Percentiles rank a stretch among this genome's conserved stretches.
Evolutionary conservation across 2,797 vertebrate genomes (phyloP).

Genomic region (Hoplostethus atlanticus): DNA sequence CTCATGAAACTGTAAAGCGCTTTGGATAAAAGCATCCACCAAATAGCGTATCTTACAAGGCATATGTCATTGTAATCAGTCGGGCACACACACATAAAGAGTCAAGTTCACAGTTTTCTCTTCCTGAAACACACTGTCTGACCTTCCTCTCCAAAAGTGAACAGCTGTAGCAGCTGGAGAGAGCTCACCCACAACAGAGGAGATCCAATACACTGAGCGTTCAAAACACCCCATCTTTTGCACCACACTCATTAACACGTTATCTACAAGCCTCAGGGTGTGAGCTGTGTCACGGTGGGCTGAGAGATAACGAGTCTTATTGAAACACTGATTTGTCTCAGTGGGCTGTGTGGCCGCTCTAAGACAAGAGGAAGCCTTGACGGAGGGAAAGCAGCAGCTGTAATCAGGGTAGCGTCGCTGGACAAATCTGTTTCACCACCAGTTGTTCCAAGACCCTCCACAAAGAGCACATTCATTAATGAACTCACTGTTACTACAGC

Average conservation of each 20-base stretch:
- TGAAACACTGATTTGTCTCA: constrained; percentile 48
- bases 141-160: constrained; percentile 38
- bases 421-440: constrained; percentile 34
- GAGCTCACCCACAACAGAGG: not conserved
- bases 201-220: not conserved
- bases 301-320: constrained; percentile 16
- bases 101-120: not conserved
- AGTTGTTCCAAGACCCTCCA: constrained; percentile 36
- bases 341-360: not conserved
- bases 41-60: not conserved
- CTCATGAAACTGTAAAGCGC: too few species aligned
- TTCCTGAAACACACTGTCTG: not conserved
- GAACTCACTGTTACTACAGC: constrained; percentile 1
- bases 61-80: not conserved
- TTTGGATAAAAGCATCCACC: not conserved
- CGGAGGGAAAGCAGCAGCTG: constrained; percentile 46
- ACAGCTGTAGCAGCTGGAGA: constrained; percentile 47
- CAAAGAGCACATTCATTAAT: constrained; percentile 50
- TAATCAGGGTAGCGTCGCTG: constrained; percentile 32
- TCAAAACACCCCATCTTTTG: not conserved
- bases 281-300: not conserved
- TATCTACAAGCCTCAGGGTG: constrained; percentile 13
- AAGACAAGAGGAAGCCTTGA: constrained; percentile 41
- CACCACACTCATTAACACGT: constrained; percentile 10
- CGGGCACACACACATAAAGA: not conserved